These are phyloP conservation scores for Gonioctena quinquepunctata DNA, from an alignment of 1,140 invertebrate genomes.

Conservation along the genomic window DNA sequence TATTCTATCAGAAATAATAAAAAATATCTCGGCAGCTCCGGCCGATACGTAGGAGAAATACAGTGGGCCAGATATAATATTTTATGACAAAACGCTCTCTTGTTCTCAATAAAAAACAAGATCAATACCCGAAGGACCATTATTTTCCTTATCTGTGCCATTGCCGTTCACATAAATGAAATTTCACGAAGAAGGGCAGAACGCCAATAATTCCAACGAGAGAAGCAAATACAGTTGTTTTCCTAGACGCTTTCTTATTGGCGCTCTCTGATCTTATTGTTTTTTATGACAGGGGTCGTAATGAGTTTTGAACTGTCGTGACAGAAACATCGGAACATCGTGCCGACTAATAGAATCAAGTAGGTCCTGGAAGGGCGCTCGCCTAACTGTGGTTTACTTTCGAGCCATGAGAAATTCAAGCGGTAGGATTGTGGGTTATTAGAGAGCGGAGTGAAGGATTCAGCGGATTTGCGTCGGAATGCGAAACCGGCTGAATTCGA, in stretches of 20 bases:
- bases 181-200: neutral
- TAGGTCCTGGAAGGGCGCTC: neutral
- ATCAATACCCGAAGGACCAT: neutral
- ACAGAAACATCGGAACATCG: slow-evolving; percentile 6
- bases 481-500: neutral
- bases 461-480: neutral
- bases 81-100: neutral
- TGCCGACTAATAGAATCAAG: neutral
- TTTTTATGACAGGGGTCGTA: slow-evolving; percentile 8
- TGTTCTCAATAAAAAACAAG: neutral
- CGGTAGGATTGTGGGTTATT: neutral
- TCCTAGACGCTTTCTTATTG: neutral
- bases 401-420: slow-evolving; percentile 3
- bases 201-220: neutral
- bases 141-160: neutral
- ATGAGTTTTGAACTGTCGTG: slow-evolving; percentile 8
- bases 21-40: neutral
- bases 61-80: neutral
- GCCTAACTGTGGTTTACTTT: slow-evolving; percentile 5
- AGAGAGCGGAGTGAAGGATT: neutral
- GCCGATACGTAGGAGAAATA: neutral
- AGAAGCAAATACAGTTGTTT: slow-evolving; percentile 1
- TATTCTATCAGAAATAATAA: neutral
- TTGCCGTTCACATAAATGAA: neutral
- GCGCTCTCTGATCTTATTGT: neutral